Base-by-base conservation (phyloP, 2,797 vertebrate genomes). In the Melanotaenia trifasciata region DNA sequence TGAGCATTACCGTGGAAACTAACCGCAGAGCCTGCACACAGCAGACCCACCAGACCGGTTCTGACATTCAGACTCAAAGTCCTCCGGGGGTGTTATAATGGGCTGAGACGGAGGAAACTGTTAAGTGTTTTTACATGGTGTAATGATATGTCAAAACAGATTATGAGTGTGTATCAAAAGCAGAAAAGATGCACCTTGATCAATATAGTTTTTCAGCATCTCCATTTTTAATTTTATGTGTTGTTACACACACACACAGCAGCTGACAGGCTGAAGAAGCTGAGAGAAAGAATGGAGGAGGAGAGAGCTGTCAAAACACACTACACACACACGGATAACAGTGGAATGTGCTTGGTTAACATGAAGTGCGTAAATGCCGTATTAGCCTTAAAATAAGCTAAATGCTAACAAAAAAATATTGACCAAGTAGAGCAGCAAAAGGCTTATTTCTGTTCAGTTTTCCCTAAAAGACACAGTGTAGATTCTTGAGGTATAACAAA, bases 311-410 rank as follows among this genome's bases (percentile, higher is more conserved):
- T 82, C 64, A 67, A 72, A 80, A 79, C 82, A 76, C 54, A 43
- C 65, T n/a, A 35, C 68, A 38, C 33, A 5, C 5, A 14, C 33
- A 58, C 5, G 4, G 20, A 51, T 0, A 54, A 24, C 4, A 36
- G 13, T 3, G 78, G 86, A 87, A 89, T 88, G 81, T 54, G 79
- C 60, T 68, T 13, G 28, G 74, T 84, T 81, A 84, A 81, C 73
- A 69, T 24, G 38, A 11, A 67, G 62, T 51, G 35, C 51, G 66
- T 35, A 53, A 43, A 72, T 4, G 20, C 67, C 43, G 0, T 63
- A 36, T 81, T 66, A 67, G 72, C 76, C 74, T 64, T 61, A 68
- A 38, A 40, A 30, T 58, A 30, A 88, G 72, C 71, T 76, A 75
- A 84, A 58, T 40, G 80, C 69, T 74, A 80, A 79, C 79, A 81